A percentile compares a stretch with the other conserved stretches of the same genome.
Conservation (phyloP, 2,888 invertebrate genomes). For the Spilarctia lutea region DNA sequence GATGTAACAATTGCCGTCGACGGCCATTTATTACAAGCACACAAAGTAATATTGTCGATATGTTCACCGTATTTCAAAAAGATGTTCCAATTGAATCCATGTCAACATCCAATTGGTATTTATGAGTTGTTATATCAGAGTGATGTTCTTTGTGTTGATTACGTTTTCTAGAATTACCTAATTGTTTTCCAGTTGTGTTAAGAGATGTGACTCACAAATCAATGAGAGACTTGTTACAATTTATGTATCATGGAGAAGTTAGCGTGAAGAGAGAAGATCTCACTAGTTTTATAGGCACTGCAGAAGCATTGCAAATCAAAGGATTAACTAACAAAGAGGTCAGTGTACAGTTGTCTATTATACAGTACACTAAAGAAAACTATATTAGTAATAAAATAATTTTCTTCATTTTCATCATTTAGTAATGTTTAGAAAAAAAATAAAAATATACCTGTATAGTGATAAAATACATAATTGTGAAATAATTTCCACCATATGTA, state of each 20-base stretch:
- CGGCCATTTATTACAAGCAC: constrained; percentile 89
- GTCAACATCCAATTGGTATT: constrained; percentile 88
- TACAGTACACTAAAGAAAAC: neutral
- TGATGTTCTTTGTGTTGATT: constrained; percentile 19
- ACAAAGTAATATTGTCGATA: constrained; percentile 90
- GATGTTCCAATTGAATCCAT: constrained; percentile 89
- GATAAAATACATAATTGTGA: neutral
- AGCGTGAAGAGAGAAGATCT: constrained; percentile 91
- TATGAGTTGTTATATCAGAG: constrained; percentile 31
- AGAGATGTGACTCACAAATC: constrained; percentile 90
- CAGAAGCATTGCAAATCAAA: constrained; percentile 91
- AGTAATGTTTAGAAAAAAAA: neutral
- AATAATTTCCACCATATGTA: neutral
- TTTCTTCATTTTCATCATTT: no score
- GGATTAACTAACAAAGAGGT: constrained; percentile 88
- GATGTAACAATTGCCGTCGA: constrained; percentile 88
- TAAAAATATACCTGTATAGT: neutral
- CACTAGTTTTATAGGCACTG: constrained; percentile 90
- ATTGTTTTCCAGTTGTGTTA: constrained; percentile 87
- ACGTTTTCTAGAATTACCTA: constrained; percentile 1
- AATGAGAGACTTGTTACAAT: constrained; percentile 90
- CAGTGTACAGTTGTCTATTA: constrained; percentile 11
- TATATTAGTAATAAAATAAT: no score
- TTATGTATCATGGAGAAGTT: constrained; percentile 92
- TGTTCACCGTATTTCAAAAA: constrained; percentile 91